phyloP scores from a whole-genome alignment of 2,888 invertebrate genomes.

The Cantharis rufa region DNA sequence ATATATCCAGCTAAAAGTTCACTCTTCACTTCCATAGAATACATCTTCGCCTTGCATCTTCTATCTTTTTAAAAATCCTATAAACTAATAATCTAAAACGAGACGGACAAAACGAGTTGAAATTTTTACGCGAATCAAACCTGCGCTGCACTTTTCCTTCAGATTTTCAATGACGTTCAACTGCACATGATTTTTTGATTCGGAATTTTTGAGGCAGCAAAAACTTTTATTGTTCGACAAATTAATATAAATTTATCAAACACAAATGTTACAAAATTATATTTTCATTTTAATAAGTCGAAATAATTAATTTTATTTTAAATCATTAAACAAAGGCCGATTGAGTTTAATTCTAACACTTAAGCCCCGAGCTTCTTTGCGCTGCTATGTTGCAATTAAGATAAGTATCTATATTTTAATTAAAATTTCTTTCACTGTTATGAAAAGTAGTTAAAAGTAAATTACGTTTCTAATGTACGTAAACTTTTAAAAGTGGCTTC shows the following conservation, averaged over 20 bases:
- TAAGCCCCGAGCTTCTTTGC: not conserved
- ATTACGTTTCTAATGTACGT: not conserved
- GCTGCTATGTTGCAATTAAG: conserved; percentile 1
- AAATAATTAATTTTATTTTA: not conserved
- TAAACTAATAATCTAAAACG: conserved; percentile 21
- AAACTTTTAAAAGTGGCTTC: not conserved
- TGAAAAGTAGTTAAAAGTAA: not conserved
- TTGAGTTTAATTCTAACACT: conserved; percentile 2
- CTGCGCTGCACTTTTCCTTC: conserved; percentile 1
- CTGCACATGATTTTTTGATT: conserved; percentile 25
- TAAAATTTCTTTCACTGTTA: conserved; percentile 3
- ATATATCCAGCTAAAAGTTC: conserved; percentile 25
- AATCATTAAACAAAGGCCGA: not conserved
- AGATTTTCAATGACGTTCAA: conserved; percentile 7
- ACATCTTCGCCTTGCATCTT: conserved; percentile 9
- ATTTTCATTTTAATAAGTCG: not conserved
- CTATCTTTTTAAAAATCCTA: conserved; percentile 22
- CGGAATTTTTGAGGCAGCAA: conserved; percentile 16
- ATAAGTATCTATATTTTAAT: conserved; percentile 5
- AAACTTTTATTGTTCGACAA: conserved; percentile 13
- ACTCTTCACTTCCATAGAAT: conserved; percentile 16
- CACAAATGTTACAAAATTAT: not conserved
- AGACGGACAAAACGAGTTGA: conserved; percentile 3
- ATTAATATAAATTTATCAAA: not conserved
- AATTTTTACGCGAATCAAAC: conserved; percentile 3